Conservation (phyloP, 2,888 invertebrate genomes). For the Gortyna flavago region DNA sequence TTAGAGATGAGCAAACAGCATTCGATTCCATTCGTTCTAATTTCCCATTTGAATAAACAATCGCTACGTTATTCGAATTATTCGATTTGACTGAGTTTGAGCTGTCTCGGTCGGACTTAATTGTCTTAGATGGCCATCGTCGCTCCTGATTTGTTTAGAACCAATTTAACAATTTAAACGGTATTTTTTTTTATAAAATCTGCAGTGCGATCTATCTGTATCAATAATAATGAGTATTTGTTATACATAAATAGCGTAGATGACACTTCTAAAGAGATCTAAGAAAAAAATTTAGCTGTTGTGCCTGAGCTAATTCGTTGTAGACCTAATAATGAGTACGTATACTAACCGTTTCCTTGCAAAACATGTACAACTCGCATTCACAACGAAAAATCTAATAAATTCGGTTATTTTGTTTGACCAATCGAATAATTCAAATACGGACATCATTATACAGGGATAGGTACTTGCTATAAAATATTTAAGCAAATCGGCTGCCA, state of each 20-base stretch:
- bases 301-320: not conserved
- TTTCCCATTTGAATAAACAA: constrained; percentile 53
- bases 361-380: not conserved
- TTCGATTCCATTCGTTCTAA: constrained; percentile 30
- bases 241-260: not conserved
- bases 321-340: not conserved
- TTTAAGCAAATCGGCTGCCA: constrained; percentile 65
- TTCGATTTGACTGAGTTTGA: constrained; percentile 39
- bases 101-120: constrained; percentile 23
- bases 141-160: not conserved
- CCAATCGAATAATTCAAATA: constrained; percentile 15
- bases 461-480: constrained; percentile 62
- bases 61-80: constrained; percentile 30
- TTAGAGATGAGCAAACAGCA: constrained; percentile 28
- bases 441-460: constrained; percentile 19
- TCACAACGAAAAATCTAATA: not conserved
- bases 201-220: not conserved
- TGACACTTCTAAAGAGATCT: no score
- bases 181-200: not conserved
- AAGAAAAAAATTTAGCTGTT: no score
- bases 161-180: not conserved
- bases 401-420: not conserved
- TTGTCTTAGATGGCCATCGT: constrained; percentile 23
- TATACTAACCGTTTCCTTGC: not conserved
- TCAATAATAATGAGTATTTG: not conserved